Base-by-base conservation (phyloP, 2,113 vertebrate species). In the Takifugu bimaculatus region DNA sequence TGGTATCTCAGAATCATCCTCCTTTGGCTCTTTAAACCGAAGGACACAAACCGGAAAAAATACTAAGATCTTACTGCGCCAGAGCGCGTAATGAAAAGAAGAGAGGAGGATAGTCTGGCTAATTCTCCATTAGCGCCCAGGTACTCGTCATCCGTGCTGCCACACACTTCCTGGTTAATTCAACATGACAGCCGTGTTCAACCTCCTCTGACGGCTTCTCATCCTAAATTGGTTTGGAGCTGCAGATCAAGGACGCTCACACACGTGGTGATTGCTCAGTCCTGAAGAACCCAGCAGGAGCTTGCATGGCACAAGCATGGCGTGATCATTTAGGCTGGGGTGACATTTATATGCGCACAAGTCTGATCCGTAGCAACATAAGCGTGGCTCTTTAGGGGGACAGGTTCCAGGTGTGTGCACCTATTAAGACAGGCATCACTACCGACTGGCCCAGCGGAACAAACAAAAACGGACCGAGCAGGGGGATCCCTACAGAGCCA, bases 151-250 rank as follows among this genome's bases (percentile, higher is more conserved):
- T 78, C 63, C 56, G 62, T 13, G 26, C 63, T 74, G 71, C 76
- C 73, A 65, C 66, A 76, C 65, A 61, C 56, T 65, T 77, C 57
- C 62, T 45, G 1, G 67, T 71, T 86, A 83, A 88, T 86, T 74
- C 84, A 69, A 83, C 81, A 77, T 70, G 86, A 86, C 82, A 85
- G 74, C 65, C 39, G 57, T 27, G 62, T 70, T 84, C 77, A 65
- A 60, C 49, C 60, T 55, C 63, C 71, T 80, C 45, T 14, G 68
- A 82, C 70, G 65, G 62, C 45, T 54, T 72, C 70, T 66, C 78
- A 79, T 85, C 65, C 56, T 72, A 62, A 70, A 77, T 75, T 79
- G 60, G 79, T 66, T 81, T n/a, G 60, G 78, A 81, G 81, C 79
- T 80, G 74, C 68, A 83, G 78, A 85, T 78, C 76, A 82, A 82